A percentile compares a stretch with the other conserved stretches of the same genome.
Evolutionary conservation across 2,797 vertebrate species (phyloP).

Genomic region (Allobates femoralis): DNA sequence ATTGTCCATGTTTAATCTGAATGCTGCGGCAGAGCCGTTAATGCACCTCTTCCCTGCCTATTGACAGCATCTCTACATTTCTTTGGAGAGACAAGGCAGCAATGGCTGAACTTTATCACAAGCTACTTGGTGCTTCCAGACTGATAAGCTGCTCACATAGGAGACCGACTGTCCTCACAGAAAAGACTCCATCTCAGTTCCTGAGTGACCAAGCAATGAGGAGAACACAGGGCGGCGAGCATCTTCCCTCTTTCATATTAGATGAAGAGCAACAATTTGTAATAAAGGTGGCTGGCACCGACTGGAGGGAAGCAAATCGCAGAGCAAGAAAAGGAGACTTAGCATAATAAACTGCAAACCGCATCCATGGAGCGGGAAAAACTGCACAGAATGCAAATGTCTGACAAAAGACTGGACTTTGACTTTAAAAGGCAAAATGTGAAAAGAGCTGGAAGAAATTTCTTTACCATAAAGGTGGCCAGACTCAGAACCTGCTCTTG

Average conservation of each 20-base stretch:
- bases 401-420: slow-evolving; percentile 9
- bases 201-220: slow-evolving; percentile 52
- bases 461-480: background rate
- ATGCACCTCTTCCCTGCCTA: slow-evolving; percentile 42
- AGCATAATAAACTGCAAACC: slow-evolving; percentile 49
- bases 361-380: background rate
- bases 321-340: slow-evolving; percentile 52
- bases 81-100: slow-evolving; percentile 16
- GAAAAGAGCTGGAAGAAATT: background rate
- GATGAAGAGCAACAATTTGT: slow-evolving; percentile 23
- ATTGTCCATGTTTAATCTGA: slow-evolving; percentile 39
- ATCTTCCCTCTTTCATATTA: slow-evolving; percentile 39
- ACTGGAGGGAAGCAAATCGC: slow-evolving; percentile 33
- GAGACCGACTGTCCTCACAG: slow-evolving; percentile 44
- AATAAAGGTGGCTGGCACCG: slow-evolving; percentile 29
- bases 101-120: slow-evolving; percentile 52
- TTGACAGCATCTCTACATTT: slow-evolving; percentile 47
- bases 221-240: slow-evolving; percentile 18
- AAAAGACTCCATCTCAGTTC: slow-evolving; percentile 53
- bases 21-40: slow-evolving; percentile 38
- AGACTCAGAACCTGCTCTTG: background rate
- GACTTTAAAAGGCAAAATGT: background rate
- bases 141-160: slow-evolving; percentile 50
- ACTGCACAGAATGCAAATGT: slow-evolving; percentile 19
- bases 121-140: slow-evolving; percentile 36